Evolutionary conservation across 2,797 vertebrate species (phyloP), one percentile per base, ranked within the genome.

Genomic region (Bovichtus variegatus): DNA sequence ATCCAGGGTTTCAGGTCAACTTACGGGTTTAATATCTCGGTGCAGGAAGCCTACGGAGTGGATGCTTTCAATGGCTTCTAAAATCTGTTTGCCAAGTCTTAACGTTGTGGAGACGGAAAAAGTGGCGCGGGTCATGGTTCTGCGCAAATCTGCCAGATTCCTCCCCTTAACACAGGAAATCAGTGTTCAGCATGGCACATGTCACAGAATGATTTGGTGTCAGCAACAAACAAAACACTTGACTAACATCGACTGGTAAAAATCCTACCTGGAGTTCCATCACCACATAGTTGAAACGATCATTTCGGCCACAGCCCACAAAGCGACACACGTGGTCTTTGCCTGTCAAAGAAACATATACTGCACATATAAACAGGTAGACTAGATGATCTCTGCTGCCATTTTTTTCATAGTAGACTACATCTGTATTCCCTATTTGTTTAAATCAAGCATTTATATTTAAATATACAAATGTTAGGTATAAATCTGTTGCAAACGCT

Each of bases 241-340:
- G 27, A 67, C n/a, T 65, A 55, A 21, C 23, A 54, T 0, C 21
- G n/a, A 53, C 2, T 2, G 18, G 4, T 44, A 2, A 44, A 55
- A 10, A 21, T 76, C 94, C 70, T 87, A 99, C 98, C 97, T 99
- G 98, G 66, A 99, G 96, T 72, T 99, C 97, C 98, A 99, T 99
- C 88, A 99, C 98, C 83, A 99, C 98, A 27, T 99, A 99, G 93
- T 99, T 99, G 94, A 99, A 99, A 74, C 97, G 96, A 87, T 99
- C 98, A 44, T 99, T 99, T 71, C 97, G 96, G 82, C 98, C 98
- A 92, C 97, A 99, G 79, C 98, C 98, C 84, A 99, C 97, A 86
- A 99, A 99, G 84, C 96, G 97, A 87, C 98, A 99, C 74, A 99
- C 95, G n/a, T 99, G 98, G 93, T 99, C 98, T 95, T 99, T 99